Base-by-base conservation (phyloP, 1,140 invertebrate species). In the Zaprionus davidi region DNA sequence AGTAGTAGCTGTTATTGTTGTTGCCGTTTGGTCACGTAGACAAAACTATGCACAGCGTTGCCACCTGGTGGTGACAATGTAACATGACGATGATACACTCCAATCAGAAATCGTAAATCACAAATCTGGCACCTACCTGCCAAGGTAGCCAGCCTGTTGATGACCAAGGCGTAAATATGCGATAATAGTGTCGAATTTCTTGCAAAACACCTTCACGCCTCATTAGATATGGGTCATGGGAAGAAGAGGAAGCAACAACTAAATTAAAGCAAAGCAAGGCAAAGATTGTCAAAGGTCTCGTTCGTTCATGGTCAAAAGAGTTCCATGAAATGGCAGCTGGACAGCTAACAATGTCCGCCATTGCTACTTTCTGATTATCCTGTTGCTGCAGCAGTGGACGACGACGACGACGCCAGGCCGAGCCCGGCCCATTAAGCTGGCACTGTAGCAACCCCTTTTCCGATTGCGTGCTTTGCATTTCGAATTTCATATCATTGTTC, bases 11-110 rank as follows among this genome's bases (percentile, higher is more conserved):
- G 24, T 49, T 62, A 63, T 68, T 80, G 66, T 72, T 72, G 72
- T 72, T 78, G 85, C 76, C 67, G 36, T 88, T 78, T 71, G 72
- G 84, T 87, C 84, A 87, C 84, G 84, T 88, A 87, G 84, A 83
- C 84, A 55, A 34, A 86, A 77, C 79, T 74, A 77, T 65, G 26
- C 60, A 58, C 59, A 59, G 84, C 78, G 83, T 87, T 87, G 83
- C 83, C 83, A 87, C 80, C 70, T 83, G 46, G 82, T 53, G 4
- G 4, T 51, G 22, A 41, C 28, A 59, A 57, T 51, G 56, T 60
- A 12, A 57, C 17, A 59, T 22, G 49, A 31, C 31, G 49, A 31
- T 11, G 17, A 44, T 6, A 46, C 70, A 46, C 67, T 62, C 77
- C 80, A 83, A 81, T 88, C 53, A 73, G 82, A 79, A 76, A 46